Percentiles rank a stretch among this genome's conserved stretches.
Conservation (phyloP, 1,140 invertebrate genomes). For the Zophobas morio region DNA sequence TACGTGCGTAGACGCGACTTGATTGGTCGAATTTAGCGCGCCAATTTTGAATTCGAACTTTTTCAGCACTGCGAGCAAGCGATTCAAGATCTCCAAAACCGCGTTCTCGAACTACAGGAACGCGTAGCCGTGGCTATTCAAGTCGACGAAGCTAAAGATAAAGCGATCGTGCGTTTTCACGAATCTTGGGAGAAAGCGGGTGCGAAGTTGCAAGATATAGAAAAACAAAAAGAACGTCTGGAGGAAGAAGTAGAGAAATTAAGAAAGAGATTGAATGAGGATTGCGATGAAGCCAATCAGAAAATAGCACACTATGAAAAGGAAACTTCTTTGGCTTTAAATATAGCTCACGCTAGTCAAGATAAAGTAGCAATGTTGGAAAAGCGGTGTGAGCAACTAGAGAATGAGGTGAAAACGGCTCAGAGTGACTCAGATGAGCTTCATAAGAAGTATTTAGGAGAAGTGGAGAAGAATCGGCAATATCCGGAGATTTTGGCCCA, state of each 20-base stretch:
- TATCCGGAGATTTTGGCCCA: conserved; percentile 70
- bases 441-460: conserved; percentile 69
- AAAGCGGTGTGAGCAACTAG: conserved; percentile 55
- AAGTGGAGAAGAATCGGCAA: conserved; percentile 70
- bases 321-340: conserved; percentile 77
- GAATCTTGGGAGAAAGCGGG: conserved; percentile 69
- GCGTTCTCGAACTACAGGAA: conserved; percentile 82
- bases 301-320: conserved; percentile 76
- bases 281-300: conserved; percentile 64
- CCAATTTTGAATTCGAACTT: conserved; percentile 6
- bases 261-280: conserved; percentile 59
- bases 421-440: conserved; percentile 68
- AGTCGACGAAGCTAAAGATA: conserved; percentile 82
- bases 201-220: conserved; percentile 63
- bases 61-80: conserved; percentile 82
- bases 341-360: conserved; percentile 77
- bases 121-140: conserved; percentile 82
- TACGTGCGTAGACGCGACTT: too few relatives aligned
- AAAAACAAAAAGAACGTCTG: conserved; percentile 55
- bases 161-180: conserved; percentile 76
- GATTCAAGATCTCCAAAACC: conserved; percentile 81
- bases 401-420: conserved; percentile 66
- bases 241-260: conserved; percentile 58
- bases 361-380: conserved; percentile 71
- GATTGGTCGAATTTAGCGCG: neutral